phyloP scores from a whole-genome alignment of 2,797 vertebrate genomes.

The Diplodus puntazzo region DNA sequence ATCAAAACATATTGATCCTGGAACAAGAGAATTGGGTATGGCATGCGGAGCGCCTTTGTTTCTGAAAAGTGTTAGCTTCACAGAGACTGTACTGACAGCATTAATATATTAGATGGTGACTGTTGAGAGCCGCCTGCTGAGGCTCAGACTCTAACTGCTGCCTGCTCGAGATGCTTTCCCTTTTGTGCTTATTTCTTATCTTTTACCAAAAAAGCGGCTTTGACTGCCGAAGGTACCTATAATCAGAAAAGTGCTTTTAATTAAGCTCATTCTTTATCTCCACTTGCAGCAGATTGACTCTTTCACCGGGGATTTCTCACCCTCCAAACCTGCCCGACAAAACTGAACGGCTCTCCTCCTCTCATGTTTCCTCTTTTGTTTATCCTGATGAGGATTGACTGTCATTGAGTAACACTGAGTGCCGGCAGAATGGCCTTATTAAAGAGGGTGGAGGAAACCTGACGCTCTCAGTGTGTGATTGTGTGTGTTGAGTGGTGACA shows the following conservation, averaged over 20 bases:
- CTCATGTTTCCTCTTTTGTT: conserved; percentile 74
- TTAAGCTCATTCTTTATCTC: conserved; percentile 68
- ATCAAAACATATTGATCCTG: conserved; percentile 90
- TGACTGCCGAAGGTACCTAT: conserved; percentile 43
- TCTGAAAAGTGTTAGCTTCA: conserved; percentile 87
- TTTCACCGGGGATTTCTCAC: conserved; percentile 61
- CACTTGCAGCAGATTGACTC: conserved; percentile 54
- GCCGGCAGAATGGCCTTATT: conserved; percentile 74
- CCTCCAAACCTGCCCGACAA: conserved; percentile 36
- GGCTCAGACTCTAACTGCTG: conserved; percentile 72
- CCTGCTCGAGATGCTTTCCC: conserved; percentile 62
- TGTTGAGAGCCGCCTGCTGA: conserved; percentile 80
- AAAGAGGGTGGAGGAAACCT: conserved; percentile 67
- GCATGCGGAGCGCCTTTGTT: conserved; percentile 83
- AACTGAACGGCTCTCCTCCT: conserved; percentile 52
- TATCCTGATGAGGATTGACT: conserved; percentile 75
- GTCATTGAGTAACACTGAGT: conserved; percentile 72
- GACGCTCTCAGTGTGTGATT: conserved; percentile 42
- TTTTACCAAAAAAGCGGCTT: conserved; percentile 52
- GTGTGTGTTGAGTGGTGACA: conserved; percentile 69
- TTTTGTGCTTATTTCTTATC: conserved; percentile 63
- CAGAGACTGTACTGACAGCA: conserved; percentile 85
- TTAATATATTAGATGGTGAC: conserved; percentile 86
- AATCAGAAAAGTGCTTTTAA: conserved; percentile 72
- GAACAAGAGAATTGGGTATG: conserved; percentile 87